Conservation (phyloP, 2,113 vertebrate species). For the Gallinago undulata region DNA sequence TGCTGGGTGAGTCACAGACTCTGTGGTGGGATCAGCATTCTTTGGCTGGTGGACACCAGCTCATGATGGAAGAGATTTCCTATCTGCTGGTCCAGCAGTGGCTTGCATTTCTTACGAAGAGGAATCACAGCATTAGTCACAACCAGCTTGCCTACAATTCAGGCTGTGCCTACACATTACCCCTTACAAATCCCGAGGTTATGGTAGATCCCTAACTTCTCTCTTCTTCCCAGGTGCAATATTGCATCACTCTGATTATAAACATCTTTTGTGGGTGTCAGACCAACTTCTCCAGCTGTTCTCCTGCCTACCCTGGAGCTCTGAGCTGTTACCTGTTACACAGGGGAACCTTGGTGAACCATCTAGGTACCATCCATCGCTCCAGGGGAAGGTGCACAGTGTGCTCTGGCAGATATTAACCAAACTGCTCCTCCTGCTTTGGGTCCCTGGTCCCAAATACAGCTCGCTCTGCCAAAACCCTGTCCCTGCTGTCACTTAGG, state of each 20-base stretch:
- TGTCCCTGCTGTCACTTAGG: not conserved
- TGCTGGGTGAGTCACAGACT: not conserved
- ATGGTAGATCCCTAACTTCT: not conserved
- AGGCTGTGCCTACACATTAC: not conserved
- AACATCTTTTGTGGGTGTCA: not conserved
- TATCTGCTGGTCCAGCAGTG: not conserved
- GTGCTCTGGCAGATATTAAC: not conserved
- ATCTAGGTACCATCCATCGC: not conserved
- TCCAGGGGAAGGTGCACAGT: not conserved
- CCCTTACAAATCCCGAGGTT: not conserved
- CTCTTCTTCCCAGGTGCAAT: not conserved
- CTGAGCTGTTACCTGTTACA: not conserved
- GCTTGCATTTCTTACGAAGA: not conserved
- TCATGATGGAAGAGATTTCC: not conserved
- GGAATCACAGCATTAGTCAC: accelerated
- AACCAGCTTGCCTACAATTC: not conserved
- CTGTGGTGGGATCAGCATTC: not conserved
- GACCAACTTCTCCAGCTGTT: not conserved
- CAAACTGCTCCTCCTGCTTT: not conserved
- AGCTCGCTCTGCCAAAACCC: not conserved
- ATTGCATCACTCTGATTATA: not conserved
- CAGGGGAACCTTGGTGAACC: not conserved
- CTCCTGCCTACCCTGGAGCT: not conserved
- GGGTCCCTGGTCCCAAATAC: not conserved
- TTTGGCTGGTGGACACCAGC: not conserved